These are phyloP conservation scores for Ranitomeya imitator DNA, from an alignment of 2,113 vertebrate species.

Conservation along the genomic window DNA sequence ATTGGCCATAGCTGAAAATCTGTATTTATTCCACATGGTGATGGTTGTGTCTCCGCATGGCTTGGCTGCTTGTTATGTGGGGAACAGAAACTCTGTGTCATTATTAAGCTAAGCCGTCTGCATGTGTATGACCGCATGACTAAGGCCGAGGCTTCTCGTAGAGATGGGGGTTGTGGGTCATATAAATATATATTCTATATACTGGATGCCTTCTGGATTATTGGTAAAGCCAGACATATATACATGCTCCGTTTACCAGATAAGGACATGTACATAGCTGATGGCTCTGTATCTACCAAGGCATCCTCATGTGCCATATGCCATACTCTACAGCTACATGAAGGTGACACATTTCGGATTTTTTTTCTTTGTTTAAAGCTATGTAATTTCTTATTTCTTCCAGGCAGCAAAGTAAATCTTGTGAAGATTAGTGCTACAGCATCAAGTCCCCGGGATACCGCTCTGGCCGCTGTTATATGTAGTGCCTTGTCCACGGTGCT, in stretches of 20 bases:
- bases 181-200: too few relatives aligned
- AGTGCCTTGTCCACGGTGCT: constrained; percentile 91
- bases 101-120: background rate
- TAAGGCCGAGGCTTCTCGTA: background rate
- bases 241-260: too few relatives aligned
- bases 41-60: background rate
- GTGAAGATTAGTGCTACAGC: constrained; percentile 86
- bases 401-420: constrained; percentile 92
- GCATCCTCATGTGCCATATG: too few relatives aligned
- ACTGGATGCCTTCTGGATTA: background rate
- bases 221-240: too few relatives aligned
- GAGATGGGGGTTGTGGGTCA: too few relatives aligned
- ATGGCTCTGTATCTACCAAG: too few relatives aligned
- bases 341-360: background rate
- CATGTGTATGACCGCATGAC: background rate
- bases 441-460: constrained; percentile 91
- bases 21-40: constrained; percentile 53
- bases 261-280: too few relatives aligned
- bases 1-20: constrained; percentile 47
- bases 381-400: constrained; percentile 42
- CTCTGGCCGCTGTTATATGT: constrained; percentile 93
- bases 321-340: background rate
- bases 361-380: background rate
- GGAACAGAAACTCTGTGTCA: background rate
- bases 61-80: constrained; percentile 9